These are phyloP conservation scores for Trypoxylus dichotomus DNA, from an alignment of 1,140 invertebrate genomes.

Conservation along the genomic window DNA sequence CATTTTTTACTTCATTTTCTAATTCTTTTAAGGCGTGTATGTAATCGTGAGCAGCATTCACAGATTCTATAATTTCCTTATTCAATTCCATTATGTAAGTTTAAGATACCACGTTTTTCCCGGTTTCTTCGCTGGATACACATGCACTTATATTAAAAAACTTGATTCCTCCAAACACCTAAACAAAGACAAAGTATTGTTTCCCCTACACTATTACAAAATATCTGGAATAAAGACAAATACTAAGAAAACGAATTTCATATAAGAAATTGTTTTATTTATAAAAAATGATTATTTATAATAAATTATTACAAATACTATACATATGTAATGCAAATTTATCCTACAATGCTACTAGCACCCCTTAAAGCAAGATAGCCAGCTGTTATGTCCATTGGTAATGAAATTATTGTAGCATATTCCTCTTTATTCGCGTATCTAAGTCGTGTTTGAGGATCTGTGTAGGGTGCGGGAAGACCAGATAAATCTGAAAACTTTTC, in stretches of 20 bases:
- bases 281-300: neutral
- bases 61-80: slow-evolving; percentile 36
- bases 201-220: neutral
- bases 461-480: slow-evolving; percentile 82
- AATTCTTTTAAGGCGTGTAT: slow-evolving; percentile 38
- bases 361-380: slow-evolving; percentile 84
- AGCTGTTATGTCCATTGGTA: slow-evolving; percentile 88
- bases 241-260: neutral
- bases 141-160: neutral
- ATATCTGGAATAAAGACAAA: neutral
- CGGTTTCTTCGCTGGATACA: neutral
- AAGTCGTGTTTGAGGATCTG: slow-evolving; percentile 87
- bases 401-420: slow-evolving; percentile 77
- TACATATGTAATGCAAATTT: no score
- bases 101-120: slow-evolving; percentile 11
- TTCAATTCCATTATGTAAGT: slow-evolving; percentile 23
- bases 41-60: slow-evolving; percentile 42
- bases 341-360: slow-evolving; percentile 81
- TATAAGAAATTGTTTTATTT: neutral
- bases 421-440: slow-evolving; percentile 83
- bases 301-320: neutral
- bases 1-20: slow-evolving; percentile 37
- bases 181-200: no score
- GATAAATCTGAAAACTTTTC: slow-evolving; percentile 95
- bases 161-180: no score